Base-by-base conservation (phyloP, 2,888 invertebrate genomes). In the Synergus itoensis region DNA sequence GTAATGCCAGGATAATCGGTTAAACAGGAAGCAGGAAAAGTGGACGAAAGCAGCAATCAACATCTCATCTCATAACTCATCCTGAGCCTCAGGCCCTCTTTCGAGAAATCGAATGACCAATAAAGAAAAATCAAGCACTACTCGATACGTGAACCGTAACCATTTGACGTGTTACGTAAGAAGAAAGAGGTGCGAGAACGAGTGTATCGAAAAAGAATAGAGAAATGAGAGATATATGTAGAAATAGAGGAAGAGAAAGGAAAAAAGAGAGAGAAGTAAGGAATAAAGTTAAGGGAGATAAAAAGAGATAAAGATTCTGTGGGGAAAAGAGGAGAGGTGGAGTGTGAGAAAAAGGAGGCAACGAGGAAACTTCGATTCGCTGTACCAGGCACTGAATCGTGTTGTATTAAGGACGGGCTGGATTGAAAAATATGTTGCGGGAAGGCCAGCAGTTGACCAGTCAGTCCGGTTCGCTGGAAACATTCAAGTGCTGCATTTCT, bases 391-490 rank as follows among this genome's bases (percentile, higher is more conserved):
- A 3, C 40, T 65, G 65, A 41, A 65, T 21, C 14, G 21, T 60
- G 21, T 14, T n/a, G n/a, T 16, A 41, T 64, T 40, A n/a, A 16
- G 16, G 65, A 7, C 65, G 41, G 11, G 40, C n/a, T 1, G 5
- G 60, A 1, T 21, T 62, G 16, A 41, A 65, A 41, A 65, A 65
- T 65, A 65, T 65, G 65, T 41, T 40, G n/a, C 11, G 65, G n/a
- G 14, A 36, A 0, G n/a, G n/a, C 4, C n/a, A 41, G 14, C 40
- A 65, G 36, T 41, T 41, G 40, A n/a, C 40, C 11, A 40, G 4
- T 65, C 41, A 8, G 5, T 21, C 11, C 65, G 4, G 65, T 40
- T 65, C n/a, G 9, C 8, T 28, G 9, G 14, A 36, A 1, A 36
- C n/a, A 36, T 53, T 11, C 53, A 18, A 28, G 12, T 11, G 21